Base-by-base conservation (phyloP, 2,888 invertebrate genomes). In the Epinotia demarniana region DNA sequence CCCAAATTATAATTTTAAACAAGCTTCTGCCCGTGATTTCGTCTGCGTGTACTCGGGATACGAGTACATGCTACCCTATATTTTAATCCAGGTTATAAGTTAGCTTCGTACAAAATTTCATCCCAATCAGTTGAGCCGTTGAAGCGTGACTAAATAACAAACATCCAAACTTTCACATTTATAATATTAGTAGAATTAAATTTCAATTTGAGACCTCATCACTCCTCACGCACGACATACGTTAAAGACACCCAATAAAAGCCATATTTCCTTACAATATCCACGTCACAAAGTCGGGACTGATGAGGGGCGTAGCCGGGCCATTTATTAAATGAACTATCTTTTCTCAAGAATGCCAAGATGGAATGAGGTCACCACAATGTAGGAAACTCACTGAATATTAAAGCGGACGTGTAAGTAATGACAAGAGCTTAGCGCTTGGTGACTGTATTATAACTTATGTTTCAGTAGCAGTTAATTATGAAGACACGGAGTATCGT, bases 311-410 rank as follows among this genome's bases (percentile, higher is more conserved):
- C 81, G 82, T 81, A 82, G 80, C 13, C 82, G 82, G 81, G 77
- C 84, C 85, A 89, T 89, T 87, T 88, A 88, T 88, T 85, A 89
- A 89, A 89, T 88, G 88, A 89, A 87, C 88, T 86, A 86, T 87
- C 86, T 85, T 74, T 75, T 76, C 80, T 79, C 77, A 80, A 79
- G 81, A 81, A 82, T 80, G 82, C 74, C 73, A 74, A 77, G 79
- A 62, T 62, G 76, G 79, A 81, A 81, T 75, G 79, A 75, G 82
- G 82, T 79, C 81, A 79, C 77, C 73, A 66, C 68, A 71, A 67
- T 66, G 74, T 66, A 77, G 71, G 76, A 77, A 76, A 73, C 81
- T 82, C 80, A 79, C 82, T 83, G 83, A 84, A 82, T 83, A 83
- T 84, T 82, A 81, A 84, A 80, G 77, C 80, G 78, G 78, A 72